Percentiles rank a stretch among this genome's conserved stretches.
Evolutionary conservation across 1,140 invertebrate genomes (phyloP).

Genomic region (Pomacea maculata): DNA sequence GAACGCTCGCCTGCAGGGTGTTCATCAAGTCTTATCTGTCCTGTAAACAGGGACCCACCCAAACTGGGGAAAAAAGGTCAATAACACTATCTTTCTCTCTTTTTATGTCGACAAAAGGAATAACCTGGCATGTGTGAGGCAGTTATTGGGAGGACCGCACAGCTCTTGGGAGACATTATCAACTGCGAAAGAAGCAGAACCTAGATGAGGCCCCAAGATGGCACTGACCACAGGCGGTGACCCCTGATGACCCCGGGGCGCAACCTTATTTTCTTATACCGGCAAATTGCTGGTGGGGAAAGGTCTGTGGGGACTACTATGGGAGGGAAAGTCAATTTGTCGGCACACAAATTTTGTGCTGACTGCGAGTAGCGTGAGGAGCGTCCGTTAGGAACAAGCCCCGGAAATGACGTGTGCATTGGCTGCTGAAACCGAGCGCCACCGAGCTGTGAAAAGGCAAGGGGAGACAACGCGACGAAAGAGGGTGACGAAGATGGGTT

Average conservation of each 20-base stretch:
- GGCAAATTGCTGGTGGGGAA: neutral
- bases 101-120: neutral
- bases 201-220: neutral
- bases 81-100: neutral
- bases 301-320: neutral
- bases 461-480: no score
- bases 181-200: neutral
- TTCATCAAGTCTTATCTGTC: no score
- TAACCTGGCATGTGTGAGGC: neutral
- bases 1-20: no score
- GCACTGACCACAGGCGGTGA: conserved; percentile 1
- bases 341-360: conserved; percentile 2
- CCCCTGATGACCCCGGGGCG: neutral
- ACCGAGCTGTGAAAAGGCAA: no score
- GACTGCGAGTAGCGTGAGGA: no score
- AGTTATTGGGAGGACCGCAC: neutral
- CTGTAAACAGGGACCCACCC: no score
- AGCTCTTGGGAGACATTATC: neutral
- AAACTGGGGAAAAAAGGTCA: neutral
- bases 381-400: neutral
- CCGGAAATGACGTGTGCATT: neutral
- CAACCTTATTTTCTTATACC: conserved; percentile 3
- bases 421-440: neutral
- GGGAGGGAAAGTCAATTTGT: conserved; percentile 3
- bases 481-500: no score